phyloP scores from a whole-genome alignment of 2,888 invertebrate genomes.

The Ichneumon xanthorius region DNA sequence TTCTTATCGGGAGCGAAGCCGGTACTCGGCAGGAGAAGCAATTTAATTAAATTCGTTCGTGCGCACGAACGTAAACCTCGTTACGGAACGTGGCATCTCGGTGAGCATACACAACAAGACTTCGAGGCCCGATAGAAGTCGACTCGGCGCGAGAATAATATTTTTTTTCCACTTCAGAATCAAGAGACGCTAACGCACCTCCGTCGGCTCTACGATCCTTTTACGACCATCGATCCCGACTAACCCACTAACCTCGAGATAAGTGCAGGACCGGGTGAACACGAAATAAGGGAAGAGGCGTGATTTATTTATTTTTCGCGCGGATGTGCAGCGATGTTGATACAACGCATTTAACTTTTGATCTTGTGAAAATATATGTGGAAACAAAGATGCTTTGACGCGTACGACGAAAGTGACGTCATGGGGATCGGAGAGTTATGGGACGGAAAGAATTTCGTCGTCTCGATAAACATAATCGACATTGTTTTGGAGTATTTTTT shows the following conservation, averaged over 20 bases:
- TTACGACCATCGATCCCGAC: constrained; percentile 49
- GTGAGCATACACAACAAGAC: constrained; percentile 60
- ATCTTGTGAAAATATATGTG: not conserved
- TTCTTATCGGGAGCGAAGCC: constrained; percentile 71
- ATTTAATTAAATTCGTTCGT: constrained; percentile 77
- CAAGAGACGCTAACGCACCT: constrained; percentile 58
- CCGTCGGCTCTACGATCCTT: constrained; percentile 35
- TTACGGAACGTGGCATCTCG: constrained; percentile 67
- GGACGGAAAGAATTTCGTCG: not conserved
- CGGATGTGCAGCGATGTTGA: not conserved
- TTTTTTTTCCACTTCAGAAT: constrained; percentile 48
- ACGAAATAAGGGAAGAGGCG: not conserved
- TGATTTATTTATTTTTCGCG: constrained; percentile 14
- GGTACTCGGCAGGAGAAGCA: constrained; percentile 64
- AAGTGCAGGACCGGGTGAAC: constrained; percentile 15
- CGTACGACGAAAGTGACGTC: not conserved
- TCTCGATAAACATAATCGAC: not conserved
- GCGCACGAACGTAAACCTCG: constrained; percentile 70
- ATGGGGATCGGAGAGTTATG: not conserved
- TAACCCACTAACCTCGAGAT: constrained; percentile 55
- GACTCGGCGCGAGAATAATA: constrained; percentile 32
- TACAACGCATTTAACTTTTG: not conserved
- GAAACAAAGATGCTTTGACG: not conserved
- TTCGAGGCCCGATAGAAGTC: constrained; percentile 35
- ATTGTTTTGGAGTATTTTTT: not conserved